Percentiles rank a stretch among this genome's conserved stretches.
Evolutionary conservation across 2,113 vertebrate species (phyloP).

Genomic region (Thymallus thymallus): DNA sequence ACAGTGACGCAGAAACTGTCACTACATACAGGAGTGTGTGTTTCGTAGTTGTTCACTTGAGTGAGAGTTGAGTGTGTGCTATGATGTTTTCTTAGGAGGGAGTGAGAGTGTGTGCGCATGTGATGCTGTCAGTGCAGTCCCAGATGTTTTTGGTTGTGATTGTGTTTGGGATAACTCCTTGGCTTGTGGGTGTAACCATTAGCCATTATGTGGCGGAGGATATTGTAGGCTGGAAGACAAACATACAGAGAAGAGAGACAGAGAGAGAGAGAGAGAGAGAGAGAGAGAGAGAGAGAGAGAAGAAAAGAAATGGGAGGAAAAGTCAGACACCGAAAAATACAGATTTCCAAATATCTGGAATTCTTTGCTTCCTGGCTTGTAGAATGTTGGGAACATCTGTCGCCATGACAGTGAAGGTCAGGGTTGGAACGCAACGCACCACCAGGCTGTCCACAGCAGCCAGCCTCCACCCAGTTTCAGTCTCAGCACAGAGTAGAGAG

Average conservation of each 20-base stretch:
- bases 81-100: too few relatives aligned
- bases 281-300: neutral
- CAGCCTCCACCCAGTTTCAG: too few relatives aligned
- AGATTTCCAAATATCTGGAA: conserved; percentile 64
- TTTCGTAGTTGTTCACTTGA: too few relatives aligned
- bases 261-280: neutral
- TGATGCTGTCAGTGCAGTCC: neutral
- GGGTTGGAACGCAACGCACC: too few relatives aligned
- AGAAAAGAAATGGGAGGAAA: neutral
- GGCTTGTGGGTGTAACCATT: conserved; percentile 36
- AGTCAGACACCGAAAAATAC: conserved; percentile 11
- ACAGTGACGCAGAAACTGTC: too few relatives aligned
- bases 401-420: too few relatives aligned
- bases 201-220: conserved; percentile 53
- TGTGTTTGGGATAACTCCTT: conserved; percentile 46
- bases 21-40: too few relatives aligned
- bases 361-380: conserved; percentile 65
- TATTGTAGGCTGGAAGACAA: conserved; percentile 45
- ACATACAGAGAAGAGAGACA: neutral
- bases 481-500: too few relatives aligned
- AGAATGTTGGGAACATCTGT: conserved; percentile 33
- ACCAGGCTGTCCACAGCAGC: too few relatives aligned
- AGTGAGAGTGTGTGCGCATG: conserved; percentile 1
- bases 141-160: conserved; percentile 16
- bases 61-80: too few relatives aligned